Base-by-base conservation (phyloP, 2,888 invertebrate genomes). In the Lasioglossum vierecki region DNA sequence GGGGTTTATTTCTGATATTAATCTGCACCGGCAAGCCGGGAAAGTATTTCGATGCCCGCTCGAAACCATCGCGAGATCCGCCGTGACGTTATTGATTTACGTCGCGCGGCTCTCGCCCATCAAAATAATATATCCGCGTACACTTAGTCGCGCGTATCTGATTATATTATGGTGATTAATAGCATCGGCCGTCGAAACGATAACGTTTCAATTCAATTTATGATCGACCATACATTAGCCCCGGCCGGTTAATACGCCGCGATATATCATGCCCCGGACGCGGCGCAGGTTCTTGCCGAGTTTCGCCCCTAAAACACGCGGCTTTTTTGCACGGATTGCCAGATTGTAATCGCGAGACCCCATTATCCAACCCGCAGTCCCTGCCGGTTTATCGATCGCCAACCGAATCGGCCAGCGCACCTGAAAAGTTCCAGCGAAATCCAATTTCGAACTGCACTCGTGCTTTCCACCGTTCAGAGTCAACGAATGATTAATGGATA, bases 131-230 rank as follows among this genome's bases (percentile, higher is more conserved):
- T 66, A 77, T 83, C 75, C 49, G 73, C 60, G 70, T 63, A 44
- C 70, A 86, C 86, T 86, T 86, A 82, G 82, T 86, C 82, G 75
- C 82, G 30, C 73, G 79, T 82, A 82, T 82, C 82, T 86, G 86
- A 86, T 86, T 79, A 82, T 86, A 82, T 86, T 86, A 86, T 39
- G 70, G 60, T 86, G 86, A 86, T 86, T 85, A 86, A 86, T 79
- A 79, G 79, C 70, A 49, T 49, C 35, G 76, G 76, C 53, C 86
- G 76, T 82, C 76, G 82, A 86, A 86, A 86, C 86, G 82, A 86
- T 86, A 86, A 86, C 86, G 82, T 85, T 86, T 86, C 86, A 86
- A 86, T 86, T 86, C 82, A 85, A 86, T 86, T 86, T 86, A 86
- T 82, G 86, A 82, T 86, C 82, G 82, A 81, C 79, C 86, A 76